phyloP scores from a whole-genome alignment of 2,888 invertebrate species.

The Dryococelus australis region DNA sequence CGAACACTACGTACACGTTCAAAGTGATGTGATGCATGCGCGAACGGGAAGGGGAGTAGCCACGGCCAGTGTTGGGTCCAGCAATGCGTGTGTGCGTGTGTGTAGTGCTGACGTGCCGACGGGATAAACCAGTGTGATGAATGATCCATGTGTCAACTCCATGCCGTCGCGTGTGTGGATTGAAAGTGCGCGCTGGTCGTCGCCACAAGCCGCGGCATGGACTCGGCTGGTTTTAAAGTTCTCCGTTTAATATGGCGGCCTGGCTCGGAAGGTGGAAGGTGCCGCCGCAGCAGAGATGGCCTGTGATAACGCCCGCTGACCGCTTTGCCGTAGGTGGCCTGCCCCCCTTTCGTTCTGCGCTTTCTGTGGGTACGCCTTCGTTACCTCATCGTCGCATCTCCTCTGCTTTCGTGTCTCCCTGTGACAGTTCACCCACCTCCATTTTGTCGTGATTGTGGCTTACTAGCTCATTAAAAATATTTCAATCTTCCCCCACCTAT shows the following conservation, averaged over 20 bases:
- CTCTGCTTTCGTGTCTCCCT: slow-evolving; percentile 43
- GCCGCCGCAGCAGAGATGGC: slow-evolving; percentile 2
- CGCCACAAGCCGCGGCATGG: slow-evolving; percentile 32
- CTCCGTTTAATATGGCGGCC: slow-evolving; percentile 38
- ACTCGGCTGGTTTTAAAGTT: slow-evolving; percentile 33
- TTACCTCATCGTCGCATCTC: slow-evolving; percentile 33
- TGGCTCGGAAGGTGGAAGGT: slow-evolving; percentile 16
- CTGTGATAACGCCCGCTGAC: slow-evolving; percentile 35
- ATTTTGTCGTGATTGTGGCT: slow-evolving; percentile 57
- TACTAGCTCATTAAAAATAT: neutral
- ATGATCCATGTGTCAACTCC: neutral
- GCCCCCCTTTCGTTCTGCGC: neutral
- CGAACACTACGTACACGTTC: neutral
- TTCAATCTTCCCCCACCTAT: neutral
- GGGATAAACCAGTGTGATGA: neutral
- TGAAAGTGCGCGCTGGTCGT: slow-evolving; percentile 16
- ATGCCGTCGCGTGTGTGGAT: neutral
- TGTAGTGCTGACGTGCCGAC: neutral
- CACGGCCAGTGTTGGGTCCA: too few relatives aligned
- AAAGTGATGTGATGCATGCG: slow-evolving; percentile 18
- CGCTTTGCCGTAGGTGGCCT: slow-evolving; percentile 35
- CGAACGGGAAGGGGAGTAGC: neutral
- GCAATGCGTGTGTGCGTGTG: neutral
- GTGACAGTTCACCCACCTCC: slow-evolving; percentile 43
- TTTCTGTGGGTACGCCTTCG: neutral